These are phyloP conservation scores for Mya arenaria DNA, from an alignment of 1,140 invertebrate species.

Conservation along the genomic window DNA sequence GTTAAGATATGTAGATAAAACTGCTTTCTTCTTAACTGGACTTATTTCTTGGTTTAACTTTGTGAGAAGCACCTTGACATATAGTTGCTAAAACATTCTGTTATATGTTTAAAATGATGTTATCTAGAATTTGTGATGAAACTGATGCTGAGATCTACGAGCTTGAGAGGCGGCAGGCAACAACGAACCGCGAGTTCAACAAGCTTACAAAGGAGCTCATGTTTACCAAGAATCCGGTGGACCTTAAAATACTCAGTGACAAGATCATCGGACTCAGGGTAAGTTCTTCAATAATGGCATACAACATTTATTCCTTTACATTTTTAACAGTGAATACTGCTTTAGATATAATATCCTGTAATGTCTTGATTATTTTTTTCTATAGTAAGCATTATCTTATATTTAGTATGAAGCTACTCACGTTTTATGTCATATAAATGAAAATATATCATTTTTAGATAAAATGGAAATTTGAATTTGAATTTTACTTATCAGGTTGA, in stretches of 20 bases:
- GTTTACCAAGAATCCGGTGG: slow-evolving; percentile 68
- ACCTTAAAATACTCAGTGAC: slow-evolving; percentile 72
- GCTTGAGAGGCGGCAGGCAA: slow-evolving; percentile 70
- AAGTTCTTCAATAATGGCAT: no score
- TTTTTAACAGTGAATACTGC: not conserved
- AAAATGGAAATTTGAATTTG: no score
- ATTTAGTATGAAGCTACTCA: no score
- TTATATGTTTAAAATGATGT: no score
- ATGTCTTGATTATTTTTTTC: not conserved
- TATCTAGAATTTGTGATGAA: slow-evolving; percentile 73
- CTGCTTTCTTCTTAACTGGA: no score
- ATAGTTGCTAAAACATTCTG: no score
- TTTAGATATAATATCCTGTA: not conserved
- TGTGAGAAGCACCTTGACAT: no score
- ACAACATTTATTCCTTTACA: no score
- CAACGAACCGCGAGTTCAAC: slow-evolving; percentile 73
- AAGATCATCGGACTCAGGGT: slow-evolving; percentile 69
- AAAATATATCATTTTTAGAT: no score
- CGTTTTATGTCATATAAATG: not conserved
- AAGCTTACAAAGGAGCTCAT: slow-evolving; percentile 69
- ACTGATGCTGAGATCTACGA: slow-evolving; percentile 74
- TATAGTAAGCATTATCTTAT: not conserved
- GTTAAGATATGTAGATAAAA: no score
- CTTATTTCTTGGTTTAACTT: no score
- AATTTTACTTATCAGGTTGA: no score